Percentiles rank a stretch among this genome's conserved stretches.
Evolutionary conservation across 2,888 invertebrate genomes (phyloP).

Genomic region (Bellardia bayeri): DNA sequence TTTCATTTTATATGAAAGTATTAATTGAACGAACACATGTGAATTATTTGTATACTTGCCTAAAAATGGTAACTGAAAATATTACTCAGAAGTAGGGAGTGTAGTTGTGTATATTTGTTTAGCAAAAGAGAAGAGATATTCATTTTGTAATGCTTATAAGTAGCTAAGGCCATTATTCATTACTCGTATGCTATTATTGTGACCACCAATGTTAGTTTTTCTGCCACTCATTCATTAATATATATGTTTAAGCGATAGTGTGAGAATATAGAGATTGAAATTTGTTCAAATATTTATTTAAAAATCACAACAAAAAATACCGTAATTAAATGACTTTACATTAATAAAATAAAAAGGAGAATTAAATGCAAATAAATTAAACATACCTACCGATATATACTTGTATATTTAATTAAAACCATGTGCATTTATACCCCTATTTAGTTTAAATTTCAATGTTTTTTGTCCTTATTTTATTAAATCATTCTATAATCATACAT

Average conservation of each 20-base stretch:
- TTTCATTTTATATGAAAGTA: too few species aligned
- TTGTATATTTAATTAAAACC: conserved; percentile 27
- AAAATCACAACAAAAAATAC: background rate
- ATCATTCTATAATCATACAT: conserved; percentile 74
- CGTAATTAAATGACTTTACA: background rate
- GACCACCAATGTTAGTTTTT: background rate
- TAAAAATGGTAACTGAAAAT: too few species aligned
- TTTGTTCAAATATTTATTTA: background rate
- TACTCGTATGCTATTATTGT: background rate
- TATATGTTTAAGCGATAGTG: background rate
- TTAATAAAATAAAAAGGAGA: background rate
- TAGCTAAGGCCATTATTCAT: background rate
- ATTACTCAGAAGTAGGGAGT: too few species aligned
- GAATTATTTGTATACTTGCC: too few species aligned
- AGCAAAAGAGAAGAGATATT: too few species aligned
- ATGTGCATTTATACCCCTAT: conserved; percentile 34
- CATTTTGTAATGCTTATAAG: background rate
- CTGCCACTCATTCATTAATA: background rate
- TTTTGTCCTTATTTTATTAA: conserved; percentile 16
- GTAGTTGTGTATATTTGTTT: too few species aligned
- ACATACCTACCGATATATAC: background rate
- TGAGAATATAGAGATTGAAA: background rate
- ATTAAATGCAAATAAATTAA: conserved; percentile 29
- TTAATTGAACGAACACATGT: too few species aligned
- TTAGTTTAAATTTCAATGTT: conserved; percentile 19